Evolutionary conservation across 1,140 invertebrate genomes (phyloP), one percentile per base, ranked within the genome.

Genomic region (Teleopsis dalmanni): DNA sequence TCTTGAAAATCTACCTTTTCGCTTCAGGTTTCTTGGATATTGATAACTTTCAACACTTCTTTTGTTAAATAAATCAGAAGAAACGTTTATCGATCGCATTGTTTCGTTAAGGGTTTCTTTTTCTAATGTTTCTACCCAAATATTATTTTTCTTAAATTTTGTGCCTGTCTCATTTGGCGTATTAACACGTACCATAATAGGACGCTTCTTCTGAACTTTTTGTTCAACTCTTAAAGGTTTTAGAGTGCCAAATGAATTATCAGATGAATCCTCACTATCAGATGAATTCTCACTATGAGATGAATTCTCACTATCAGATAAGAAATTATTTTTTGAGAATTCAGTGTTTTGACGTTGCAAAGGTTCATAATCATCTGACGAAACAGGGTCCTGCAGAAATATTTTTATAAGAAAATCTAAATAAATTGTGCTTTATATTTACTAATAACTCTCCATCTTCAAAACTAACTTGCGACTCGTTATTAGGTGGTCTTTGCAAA

Each of bases 41-140:
- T 79, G 75, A 56, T 82, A 82, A 64, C 72, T 78, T 54, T 82
- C 81, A 2, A 81, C 78, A 59, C 70, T 76, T 16, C 81, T 70
- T 50, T 70, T 66, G 10, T 73, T 76, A 36, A 74, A 71, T 56
- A 73, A 65, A 50, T 67, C 77, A 36, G 71, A 72, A 3, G 74
- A 80, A 11, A 81, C 78, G 52, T 77, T 76, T 4, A 54, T 47
- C n/a, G 33, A 27, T 6, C 76, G 73, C 57, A 82, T 72, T 49
- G 80, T 76, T 62, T 81, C 77, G 3, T 77, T 76, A 13, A 81
- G 58, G 1, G 77, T 73, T 51, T 82, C 79, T 55, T 82, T 80
- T 59, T 81, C 78, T 4, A 79, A 59, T 27, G 78, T 75, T 2
- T 71, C 74, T 47, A 77, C 75, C 80, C 80, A 82, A 48, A 81